Evolutionary conservation across 1,140 invertebrate species (phyloP).

Genomic region (Drosophila sp.): DNA sequence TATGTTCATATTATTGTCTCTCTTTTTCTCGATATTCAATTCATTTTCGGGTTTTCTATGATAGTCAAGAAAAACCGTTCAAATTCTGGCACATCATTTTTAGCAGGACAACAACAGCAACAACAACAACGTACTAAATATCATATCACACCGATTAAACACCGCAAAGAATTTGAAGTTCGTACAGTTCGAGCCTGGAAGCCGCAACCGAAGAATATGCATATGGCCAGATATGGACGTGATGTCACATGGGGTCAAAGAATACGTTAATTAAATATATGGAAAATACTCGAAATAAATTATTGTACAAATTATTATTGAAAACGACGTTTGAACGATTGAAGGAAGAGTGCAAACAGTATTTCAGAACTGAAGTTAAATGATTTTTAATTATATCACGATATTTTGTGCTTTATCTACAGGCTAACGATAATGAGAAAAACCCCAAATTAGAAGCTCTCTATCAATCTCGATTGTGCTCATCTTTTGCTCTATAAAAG

Average conservation of each 20-base stretch:
- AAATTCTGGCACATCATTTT: not conserved
- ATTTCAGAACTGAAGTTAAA: too few species aligned
- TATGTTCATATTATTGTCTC: too few species aligned
- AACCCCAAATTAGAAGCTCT: too few species aligned
- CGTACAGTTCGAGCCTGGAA: not conserved
- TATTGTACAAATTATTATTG: too few species aligned
- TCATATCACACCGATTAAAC: not conserved
- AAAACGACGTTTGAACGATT: too few species aligned
- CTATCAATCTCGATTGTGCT: too few species aligned
- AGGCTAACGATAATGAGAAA: too few species aligned
- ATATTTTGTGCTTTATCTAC: too few species aligned
- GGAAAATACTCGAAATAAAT: not conserved
- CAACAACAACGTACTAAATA: not conserved
- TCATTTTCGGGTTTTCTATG: not conserved
- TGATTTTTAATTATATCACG: too few species aligned
- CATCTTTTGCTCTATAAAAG: too few species aligned
- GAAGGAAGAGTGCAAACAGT: too few species aligned
- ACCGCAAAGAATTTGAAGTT: not conserved
- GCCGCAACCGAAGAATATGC: not conserved
- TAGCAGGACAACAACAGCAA: not conserved
- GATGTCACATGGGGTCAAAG: not conserved
- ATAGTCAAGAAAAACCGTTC: not conserved
- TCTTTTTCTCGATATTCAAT: too few species aligned
- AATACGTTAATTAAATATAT: not conserved
- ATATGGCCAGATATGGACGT: not conserved